phyloP scores from a whole-genome alignment of 2,888 invertebrate genomes.

The Suillia variegata region DNA sequence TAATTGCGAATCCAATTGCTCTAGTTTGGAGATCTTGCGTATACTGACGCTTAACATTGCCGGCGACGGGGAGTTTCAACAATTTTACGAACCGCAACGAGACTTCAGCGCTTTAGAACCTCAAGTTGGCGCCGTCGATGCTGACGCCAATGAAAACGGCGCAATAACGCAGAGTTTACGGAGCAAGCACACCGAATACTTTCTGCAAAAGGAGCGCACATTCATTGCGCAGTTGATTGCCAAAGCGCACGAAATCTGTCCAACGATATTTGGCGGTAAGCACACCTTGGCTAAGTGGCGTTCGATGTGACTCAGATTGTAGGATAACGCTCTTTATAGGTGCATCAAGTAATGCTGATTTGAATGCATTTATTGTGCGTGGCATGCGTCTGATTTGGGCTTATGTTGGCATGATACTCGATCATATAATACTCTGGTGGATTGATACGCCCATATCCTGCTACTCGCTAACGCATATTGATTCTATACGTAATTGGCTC shows the following conservation, averaged over 20 bases:
- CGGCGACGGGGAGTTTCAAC: conserved; percentile 48
- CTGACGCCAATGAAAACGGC: conserved; percentile 15
- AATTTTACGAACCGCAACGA: conserved; percentile 39
- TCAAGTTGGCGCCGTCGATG: conserved; percentile 18
- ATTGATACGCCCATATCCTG: conserved; percentile 74
- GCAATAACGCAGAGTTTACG: conserved; percentile 35
- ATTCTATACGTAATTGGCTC: conserved; percentile 53
- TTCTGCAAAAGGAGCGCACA: conserved; percentile 46
- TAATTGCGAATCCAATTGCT: conserved; percentile 52
- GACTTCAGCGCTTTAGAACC: conserved; percentile 36
- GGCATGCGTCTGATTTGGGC: conserved; percentile 70
- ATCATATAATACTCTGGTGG: conserved; percentile 87
- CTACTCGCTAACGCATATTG: conserved; percentile 52
- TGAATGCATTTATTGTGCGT: conserved; percentile 49
- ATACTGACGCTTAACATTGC: conserved; percentile 52
- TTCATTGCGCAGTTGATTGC: conserved; percentile 49
- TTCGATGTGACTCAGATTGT: neutral
- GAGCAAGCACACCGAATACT: conserved; percentile 45
- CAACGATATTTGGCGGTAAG: conserved; percentile 51
- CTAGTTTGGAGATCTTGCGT: conserved; percentile 57
- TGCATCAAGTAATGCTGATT: conserved; percentile 32
- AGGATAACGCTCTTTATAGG: conserved; percentile 14
- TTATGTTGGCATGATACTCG: conserved; percentile 78
- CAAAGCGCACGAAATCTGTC: conserved; percentile 51
- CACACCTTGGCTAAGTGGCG: neutral